Evolutionary conservation across 2,797 vertebrate species (phyloP), one percentile per base, ranked within the genome.

Genomic region (Anguilla obscura): DNA sequence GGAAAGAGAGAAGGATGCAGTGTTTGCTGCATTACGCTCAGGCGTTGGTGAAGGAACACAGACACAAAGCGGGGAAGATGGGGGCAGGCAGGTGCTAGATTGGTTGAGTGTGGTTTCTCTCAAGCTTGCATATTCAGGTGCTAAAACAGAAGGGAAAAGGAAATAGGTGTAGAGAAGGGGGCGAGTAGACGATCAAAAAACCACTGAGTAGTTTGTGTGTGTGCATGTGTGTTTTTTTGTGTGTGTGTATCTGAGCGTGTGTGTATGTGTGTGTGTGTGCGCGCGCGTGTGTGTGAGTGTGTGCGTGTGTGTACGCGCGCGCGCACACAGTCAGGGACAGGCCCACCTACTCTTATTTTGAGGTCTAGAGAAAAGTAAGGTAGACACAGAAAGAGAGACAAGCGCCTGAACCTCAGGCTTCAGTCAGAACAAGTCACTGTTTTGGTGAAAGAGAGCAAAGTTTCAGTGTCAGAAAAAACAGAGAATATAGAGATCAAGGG

Each of bases 31-130:
- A 83, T 89, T 86, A 14, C 21, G 84, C 74, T 90, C 83, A 89
- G 87, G 79, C 86, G 90, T 74, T 85, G 27, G 89, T 85, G 88
- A 88, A 89, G 88, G n/a, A 66, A 86, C 86, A 58, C 90, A 56
- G 58, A 76, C n/a, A 89, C 16, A 87, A 69, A 63, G 30, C n/a
- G 56, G 4, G 40, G 84, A 85, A 83, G 86, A 56, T 30, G 40
- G 85, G 33, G 76, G 54, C 52, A 87, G 84, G 82, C 90, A 88
- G 87, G 54, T 89, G 87, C 80, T 79, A 69, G 85, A 33, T 69
- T 88, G 45, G 82, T 30, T 66, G 71, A 86, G 33, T 85, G 71
- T 85, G 86, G 88, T 89, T 85, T 60, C n/a, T 79, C 45, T 87
- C 58, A 83, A 80, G 85, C 86, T 66, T 27, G 50, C 27, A 79